Evolutionary conservation across 2,797 vertebrate species (phyloP).

Genomic region (Nannoperca obscura): DNA sequence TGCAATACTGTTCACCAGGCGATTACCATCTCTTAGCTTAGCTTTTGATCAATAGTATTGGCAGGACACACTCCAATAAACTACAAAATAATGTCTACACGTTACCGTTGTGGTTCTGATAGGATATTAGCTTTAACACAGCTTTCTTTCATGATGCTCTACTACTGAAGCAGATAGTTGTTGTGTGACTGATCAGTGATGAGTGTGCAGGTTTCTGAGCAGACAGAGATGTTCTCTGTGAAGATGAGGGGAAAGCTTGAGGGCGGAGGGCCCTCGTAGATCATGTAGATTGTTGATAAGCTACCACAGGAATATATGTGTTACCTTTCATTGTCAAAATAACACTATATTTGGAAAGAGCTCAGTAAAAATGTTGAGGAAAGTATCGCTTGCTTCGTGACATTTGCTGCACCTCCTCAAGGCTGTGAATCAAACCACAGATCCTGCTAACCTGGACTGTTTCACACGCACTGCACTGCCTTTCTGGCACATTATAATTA

Average conservation of each 20-base stretch:
- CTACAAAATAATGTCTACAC: background rate
- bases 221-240: background rate
- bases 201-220: background rate
- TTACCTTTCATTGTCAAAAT: background rate
- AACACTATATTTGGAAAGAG: background rate
- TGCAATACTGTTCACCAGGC: background rate
- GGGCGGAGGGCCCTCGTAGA: background rate
- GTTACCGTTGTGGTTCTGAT: too few relatives aligned
- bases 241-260: background rate
- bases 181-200: too few relatives aligned
- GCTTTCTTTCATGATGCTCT: background rate
- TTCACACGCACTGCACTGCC: background rate
- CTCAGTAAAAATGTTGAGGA: background rate
- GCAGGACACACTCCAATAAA: background rate
- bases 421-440: background rate
- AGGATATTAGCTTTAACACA: background rate
- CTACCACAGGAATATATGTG: background rate
- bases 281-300: background rate
- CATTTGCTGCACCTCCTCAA: background rate
- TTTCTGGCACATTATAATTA: background rate
- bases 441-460: background rate
- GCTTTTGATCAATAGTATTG: background rate
- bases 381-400: too few relatives aligned
- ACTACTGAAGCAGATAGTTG: background rate
- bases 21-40: background rate